phyloP scores from a whole-genome alignment of 2,113 vertebrate genomes.

The Euleptes europaea region DNA sequence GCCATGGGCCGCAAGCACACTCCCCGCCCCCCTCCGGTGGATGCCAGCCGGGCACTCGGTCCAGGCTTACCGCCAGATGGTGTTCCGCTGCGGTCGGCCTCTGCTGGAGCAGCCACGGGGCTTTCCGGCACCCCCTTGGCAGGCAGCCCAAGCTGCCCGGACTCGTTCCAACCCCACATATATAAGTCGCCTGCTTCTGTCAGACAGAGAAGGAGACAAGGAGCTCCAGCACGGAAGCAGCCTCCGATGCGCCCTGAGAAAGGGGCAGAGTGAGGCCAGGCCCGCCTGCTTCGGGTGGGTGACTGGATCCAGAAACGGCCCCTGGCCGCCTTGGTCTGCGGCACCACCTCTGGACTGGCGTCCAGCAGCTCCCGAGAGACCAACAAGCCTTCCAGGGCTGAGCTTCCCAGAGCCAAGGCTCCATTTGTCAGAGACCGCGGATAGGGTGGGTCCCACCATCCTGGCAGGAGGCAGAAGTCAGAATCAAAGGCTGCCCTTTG shows the following conservation, averaged over 20 bases:
- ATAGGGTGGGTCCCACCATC: too few species aligned
- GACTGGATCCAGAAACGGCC: too few species aligned
- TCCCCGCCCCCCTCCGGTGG: background rate
- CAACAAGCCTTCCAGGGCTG: too few species aligned
- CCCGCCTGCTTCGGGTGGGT: fast-evolving
- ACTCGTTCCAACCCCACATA: conserved; percentile 96
- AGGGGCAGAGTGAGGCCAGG: too few species aligned
- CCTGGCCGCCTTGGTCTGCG: too few species aligned
- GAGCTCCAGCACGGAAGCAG: background rate
- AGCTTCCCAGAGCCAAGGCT: too few species aligned
- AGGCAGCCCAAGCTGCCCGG: conserved; percentile 91
- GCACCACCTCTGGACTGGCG: too few species aligned
- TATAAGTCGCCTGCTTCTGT: conserved; percentile 89
- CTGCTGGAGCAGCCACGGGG: fast-evolving
- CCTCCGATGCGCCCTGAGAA: too few species aligned
- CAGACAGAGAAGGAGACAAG: fast-evolving
- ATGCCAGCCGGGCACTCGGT: background rate
- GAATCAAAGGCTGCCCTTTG: too few species aligned
- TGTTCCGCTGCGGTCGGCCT: background rate
- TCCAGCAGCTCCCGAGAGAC: too few species aligned
- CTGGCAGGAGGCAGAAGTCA: too few species aligned
- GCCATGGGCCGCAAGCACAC: fast-evolving
- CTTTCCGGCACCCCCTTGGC: conserved; percentile 64
- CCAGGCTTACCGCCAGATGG: conserved; percentile 35
- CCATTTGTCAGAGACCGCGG: too few species aligned